Conservation (phyloP, 1,140 invertebrate species). For the Idris sp. region DNA sequence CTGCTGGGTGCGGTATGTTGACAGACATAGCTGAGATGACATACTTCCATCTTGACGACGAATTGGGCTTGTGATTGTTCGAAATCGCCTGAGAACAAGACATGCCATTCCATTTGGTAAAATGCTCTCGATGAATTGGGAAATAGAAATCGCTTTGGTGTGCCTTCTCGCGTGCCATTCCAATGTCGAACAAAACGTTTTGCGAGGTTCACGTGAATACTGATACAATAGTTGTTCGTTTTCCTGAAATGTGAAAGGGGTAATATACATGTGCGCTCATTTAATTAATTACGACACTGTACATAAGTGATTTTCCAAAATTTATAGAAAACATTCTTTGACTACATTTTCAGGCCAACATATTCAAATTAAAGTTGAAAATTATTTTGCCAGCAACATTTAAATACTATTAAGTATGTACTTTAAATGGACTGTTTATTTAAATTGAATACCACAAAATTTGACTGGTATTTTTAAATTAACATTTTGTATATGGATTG, state of each 20-base stretch:
- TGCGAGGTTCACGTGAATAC: slow-evolving; percentile 34
- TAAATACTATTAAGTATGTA: neutral
- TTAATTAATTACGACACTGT: slow-evolving; percentile 35
- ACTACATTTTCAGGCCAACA: slow-evolving; percentile 24
- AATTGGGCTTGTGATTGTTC: slow-evolving; percentile 40
- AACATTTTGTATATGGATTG: neutral
- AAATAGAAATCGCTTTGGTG: slow-evolving; percentile 48
- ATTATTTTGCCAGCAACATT: slow-evolving; percentile 3
- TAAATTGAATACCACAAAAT: neutral
- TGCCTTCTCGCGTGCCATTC: slow-evolving; percentile 43
- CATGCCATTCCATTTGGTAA: slow-evolving; percentile 32
- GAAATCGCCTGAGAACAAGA: slow-evolving; percentile 42
- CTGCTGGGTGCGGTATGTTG: slow-evolving; percentile 64
- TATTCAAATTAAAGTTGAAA: slow-evolving; percentile 6
- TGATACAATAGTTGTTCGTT: slow-evolving; percentile 34
- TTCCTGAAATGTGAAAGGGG: slow-evolving; percentile 32
- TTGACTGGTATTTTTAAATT: no score
- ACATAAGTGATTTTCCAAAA: slow-evolving; percentile 37
- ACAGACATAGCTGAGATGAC: slow-evolving; percentile 43
- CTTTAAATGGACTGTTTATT: neutral
- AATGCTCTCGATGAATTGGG: slow-evolving; percentile 39
- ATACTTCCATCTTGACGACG: slow-evolving; percentile 38
- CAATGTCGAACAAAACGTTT: slow-evolving; percentile 47
- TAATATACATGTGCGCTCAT: slow-evolving; percentile 16
- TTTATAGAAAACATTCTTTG: neutral